These are phyloP conservation scores for Cordilura impudica DNA, from an alignment of 2,888 invertebrate genomes.

Conservation along the genomic window DNA sequence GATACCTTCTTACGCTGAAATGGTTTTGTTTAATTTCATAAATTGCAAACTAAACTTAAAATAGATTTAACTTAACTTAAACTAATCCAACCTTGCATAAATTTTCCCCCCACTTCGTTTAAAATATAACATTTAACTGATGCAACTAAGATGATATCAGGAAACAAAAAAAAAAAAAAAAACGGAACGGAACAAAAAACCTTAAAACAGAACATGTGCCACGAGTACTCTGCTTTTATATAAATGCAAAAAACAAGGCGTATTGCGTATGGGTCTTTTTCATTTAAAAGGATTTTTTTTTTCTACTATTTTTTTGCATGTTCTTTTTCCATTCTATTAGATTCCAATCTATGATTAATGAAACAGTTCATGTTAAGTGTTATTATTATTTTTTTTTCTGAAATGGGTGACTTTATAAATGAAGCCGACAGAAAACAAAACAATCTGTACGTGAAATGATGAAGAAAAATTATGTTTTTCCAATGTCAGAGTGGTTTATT, in stretches of 20 bases:
- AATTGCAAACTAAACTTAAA: background rate
- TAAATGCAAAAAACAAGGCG: conserved; percentile 17
- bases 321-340: conserved; percentile 26
- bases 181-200: background rate
- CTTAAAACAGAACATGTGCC: background rate
- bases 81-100: background rate
- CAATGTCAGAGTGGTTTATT: conserved; percentile 18
- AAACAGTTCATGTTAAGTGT: conserved; percentile 52
- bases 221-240: background rate
- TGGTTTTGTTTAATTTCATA: background rate
- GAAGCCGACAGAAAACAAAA: background rate
- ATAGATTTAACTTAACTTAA: background rate
- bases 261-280: conserved; percentile 35
- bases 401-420: conserved; percentile 48
- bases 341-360: conserved; percentile 62
- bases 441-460: conserved; percentile 37
- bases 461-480: conserved; percentile 52
- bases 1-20: background rate
- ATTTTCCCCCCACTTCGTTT: background rate
- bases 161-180: background rate
- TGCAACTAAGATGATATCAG: conserved; percentile 23
- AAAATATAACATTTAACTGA: conserved; percentile 45
- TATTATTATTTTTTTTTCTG: conserved; percentile 1
- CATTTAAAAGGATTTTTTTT: conserved; percentile 27
- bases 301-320: background rate